Conservation (phyloP, 2,888 invertebrate genomes). For the Cataglyphis albicans region DNA sequence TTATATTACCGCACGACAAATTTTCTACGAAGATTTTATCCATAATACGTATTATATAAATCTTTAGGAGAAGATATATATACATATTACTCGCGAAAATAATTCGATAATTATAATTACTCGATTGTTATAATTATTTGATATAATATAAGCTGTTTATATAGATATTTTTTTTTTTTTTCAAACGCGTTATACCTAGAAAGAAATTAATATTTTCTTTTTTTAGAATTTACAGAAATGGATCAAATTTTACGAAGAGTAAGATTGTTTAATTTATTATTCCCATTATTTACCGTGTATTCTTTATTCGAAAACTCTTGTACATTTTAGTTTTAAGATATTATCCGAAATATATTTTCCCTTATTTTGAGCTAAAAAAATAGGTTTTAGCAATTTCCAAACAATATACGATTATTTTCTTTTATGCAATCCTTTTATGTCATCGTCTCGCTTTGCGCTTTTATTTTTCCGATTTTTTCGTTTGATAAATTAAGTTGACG, state of each 20-base stretch:
- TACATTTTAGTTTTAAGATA: constrained; percentile 37
- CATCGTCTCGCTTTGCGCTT: neutral
- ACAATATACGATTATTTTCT: neutral
- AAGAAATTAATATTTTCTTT: constrained; percentile 2
- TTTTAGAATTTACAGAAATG: constrained; percentile 10
- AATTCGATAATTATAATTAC: constrained; percentile 11
- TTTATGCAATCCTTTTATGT: neutral
- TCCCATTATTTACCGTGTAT: constrained; percentile 3
- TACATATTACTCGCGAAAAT: neutral
- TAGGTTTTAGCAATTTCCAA: neutral
- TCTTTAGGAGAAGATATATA: constrained; percentile 1
- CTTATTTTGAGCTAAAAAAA: constrained; percentile 26
- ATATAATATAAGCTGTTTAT: neutral
- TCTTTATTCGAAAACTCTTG: constrained; percentile 16
- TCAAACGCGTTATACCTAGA: neutral
- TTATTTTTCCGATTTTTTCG: constrained; percentile 2
- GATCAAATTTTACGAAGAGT: constrained; percentile 1
- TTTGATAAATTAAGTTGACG: neutral
- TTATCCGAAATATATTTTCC: constrained; percentile 19
- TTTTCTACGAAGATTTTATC: constrained; percentile 14
- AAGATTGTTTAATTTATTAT: constrained; percentile 34
- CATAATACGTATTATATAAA: constrained; percentile 9
- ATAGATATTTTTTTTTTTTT: neutral
- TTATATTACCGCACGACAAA: constrained; percentile 19
- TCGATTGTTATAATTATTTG: constrained; percentile 1